These are phyloP conservation scores for Nephrotoma guestfalica DNA, from an alignment of 2,888 invertebrate genomes.

Conservation along the genomic window DNA sequence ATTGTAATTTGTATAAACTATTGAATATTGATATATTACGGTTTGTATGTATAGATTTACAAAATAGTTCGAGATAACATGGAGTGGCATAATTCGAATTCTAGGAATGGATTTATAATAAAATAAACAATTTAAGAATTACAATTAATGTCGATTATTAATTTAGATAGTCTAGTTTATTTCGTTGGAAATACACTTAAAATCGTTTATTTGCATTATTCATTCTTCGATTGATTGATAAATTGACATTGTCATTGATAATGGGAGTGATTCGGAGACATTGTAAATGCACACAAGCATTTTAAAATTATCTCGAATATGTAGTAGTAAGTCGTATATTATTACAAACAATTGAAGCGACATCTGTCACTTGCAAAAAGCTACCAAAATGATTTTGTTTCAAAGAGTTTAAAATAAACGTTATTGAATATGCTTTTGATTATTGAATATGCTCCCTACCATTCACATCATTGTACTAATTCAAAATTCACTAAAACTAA, in stretches of 20 bases:
- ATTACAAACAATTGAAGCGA: too few relatives aligned
- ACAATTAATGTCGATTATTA: not conserved
- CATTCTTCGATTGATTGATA: not conserved
- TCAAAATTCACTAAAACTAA: too few relatives aligned
- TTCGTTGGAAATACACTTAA: not conserved
- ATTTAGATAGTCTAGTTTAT: not conserved
- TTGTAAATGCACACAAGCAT: too few relatives aligned
- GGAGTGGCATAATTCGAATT: not conserved
- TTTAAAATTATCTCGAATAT: too few relatives aligned
- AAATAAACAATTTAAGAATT: not conserved
- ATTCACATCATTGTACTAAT: too few relatives aligned
- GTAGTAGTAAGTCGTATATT: too few relatives aligned
- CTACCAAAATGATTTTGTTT: too few relatives aligned
- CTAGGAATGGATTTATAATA: not conserved
- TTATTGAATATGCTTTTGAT: too few relatives aligned
- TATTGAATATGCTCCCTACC: too few relatives aligned
- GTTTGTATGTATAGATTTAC: not conserved
- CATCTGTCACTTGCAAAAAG: too few relatives aligned
- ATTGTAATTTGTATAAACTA: not conserved
- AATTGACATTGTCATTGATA: not conserved
- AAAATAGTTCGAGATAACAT: not conserved
- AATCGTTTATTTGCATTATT: not conserved
- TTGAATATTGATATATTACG: not conserved
- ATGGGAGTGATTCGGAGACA: not conserved
- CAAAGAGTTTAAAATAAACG: too few relatives aligned